A percentile compares a stretch with the other conserved stretches of the same genome.
Evolutionary conservation across 2,113 vertebrate genomes (phyloP).

Genomic region (Nicator chloris): DNA sequence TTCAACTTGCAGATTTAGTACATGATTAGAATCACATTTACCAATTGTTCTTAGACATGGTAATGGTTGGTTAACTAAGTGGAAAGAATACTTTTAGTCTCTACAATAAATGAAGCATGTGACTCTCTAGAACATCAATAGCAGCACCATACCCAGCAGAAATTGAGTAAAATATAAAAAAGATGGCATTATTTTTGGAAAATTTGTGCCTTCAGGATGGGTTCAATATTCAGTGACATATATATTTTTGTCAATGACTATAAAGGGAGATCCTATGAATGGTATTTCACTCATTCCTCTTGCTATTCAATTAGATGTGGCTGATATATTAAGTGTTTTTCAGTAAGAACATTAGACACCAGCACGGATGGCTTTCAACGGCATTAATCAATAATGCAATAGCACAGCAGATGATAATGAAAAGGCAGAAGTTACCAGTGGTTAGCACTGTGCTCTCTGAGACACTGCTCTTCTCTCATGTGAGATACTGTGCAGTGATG

Average conservation of each 20-base stretch:
- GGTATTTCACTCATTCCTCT: not conserved
- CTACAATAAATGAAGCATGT: not conserved
- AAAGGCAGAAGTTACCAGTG: not conserved
- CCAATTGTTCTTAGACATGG: not conserved
- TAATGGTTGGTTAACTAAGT: not conserved
- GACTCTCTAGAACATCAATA: not conserved
- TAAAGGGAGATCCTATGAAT: not conserved
- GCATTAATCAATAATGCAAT: conserved; percentile 27
- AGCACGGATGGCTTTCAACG: not conserved
- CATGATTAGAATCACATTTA: not conserved
- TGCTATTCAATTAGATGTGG: not conserved
- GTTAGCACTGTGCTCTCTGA: not conserved
- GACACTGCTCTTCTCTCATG: not conserved
- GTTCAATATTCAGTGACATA: not conserved
- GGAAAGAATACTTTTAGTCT: not conserved
- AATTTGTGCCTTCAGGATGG: not conserved
- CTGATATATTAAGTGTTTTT: not conserved
- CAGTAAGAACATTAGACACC: not conserved
- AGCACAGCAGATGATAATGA: not conserved
- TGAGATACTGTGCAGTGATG: not conserved
- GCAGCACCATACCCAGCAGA: not conserved
- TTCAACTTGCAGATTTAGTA: not conserved
- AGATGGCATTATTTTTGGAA: not conserved
- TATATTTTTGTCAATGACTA: not conserved
- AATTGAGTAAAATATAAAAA: not conserved